These are phyloP conservation scores for Hoplostethus mediterraneus DNA, from an alignment of 2,797 vertebrate genomes.

Conservation along the genomic window DNA sequence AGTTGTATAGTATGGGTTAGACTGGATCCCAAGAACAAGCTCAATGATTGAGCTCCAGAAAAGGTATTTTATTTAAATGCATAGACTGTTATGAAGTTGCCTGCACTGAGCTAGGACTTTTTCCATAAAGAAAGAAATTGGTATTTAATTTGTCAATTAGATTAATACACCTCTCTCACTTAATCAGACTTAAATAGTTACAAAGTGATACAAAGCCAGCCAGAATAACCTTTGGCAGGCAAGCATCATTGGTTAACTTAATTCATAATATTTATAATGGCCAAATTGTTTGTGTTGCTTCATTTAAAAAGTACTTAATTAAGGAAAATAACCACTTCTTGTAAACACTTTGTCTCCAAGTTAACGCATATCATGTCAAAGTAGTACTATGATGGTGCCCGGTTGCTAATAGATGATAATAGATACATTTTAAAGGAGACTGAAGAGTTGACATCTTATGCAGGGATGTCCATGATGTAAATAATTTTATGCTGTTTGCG, in stretches of 20 bases:
- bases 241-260: background rate
- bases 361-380: conserved; percentile 5
- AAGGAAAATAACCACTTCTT: no score
- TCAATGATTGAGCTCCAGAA: no score
- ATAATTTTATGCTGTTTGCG: conserved; percentile 65
- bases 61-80: no score
- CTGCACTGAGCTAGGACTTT: no score
- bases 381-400: background rate
- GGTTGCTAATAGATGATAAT: conserved; percentile 10
- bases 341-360: background rate
- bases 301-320: background rate
- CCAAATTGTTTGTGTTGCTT: background rate
- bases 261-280: no score
- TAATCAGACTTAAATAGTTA: background rate
- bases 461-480: conserved; percentile 53
- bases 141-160: background rate
- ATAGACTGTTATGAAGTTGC: no score
- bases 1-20: background rate
- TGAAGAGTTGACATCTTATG: conserved; percentile 22
- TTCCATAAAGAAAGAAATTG: background rate
- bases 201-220: background rate
- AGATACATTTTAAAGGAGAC: conserved; percentile 26
- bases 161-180: background rate
- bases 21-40: no score
- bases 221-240: no score